A percentile compares a stretch with the other conserved stretches of the same genome.
phyloP scores from a whole-genome alignment of 1,140 invertebrate species.

The Drosophila nigrodunni region DNA sequence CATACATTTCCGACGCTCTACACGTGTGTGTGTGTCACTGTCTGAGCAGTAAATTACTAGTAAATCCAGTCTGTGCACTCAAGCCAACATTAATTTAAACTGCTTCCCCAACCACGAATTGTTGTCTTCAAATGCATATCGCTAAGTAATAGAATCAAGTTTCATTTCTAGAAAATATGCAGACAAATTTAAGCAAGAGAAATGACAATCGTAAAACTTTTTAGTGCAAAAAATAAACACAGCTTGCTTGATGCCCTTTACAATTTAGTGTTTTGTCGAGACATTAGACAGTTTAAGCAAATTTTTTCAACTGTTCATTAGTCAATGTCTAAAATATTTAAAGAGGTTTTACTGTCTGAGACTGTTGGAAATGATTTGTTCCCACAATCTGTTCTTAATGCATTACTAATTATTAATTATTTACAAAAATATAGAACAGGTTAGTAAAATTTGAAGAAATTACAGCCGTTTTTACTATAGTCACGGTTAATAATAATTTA shows the following conservation, averaged over 20 bases:
- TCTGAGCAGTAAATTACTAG: conserved; percentile 57
- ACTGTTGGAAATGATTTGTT: too few species aligned
- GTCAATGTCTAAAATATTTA: too few species aligned
- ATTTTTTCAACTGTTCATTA: too few species aligned
- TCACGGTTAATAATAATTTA: too few species aligned
- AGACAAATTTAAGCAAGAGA: conserved; percentile 30
- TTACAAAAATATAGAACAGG: too few species aligned
- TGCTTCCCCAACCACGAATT: conserved; percentile 3
- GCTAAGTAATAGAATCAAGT: conserved; percentile 62
- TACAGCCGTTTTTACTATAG: too few species aligned
- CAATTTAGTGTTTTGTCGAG: neutral
- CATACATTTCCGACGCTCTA: neutral
- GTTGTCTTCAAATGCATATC: conserved; percentile 35
- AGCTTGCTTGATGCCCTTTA: conserved; percentile 6
- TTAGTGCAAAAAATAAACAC: neutral
- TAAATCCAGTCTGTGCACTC: conserved; percentile 62
- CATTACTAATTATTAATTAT: too few species aligned
- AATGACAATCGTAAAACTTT: conserved; percentile 17
- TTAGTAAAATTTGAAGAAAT: too few species aligned
- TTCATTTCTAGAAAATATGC: conserved; percentile 25
- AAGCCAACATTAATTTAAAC: conserved; percentile 58
- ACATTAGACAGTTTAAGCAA: too few species aligned
- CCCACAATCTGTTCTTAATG: too few species aligned
- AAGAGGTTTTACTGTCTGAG: too few species aligned
- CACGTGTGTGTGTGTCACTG: conserved; percentile 1